Percentiles rank a stretch among this genome's conserved stretches.
These are phyloP conservation scores for Thereva nobilitata DNA, from an alignment of 2,888 invertebrate genomes.

Conservation along the genomic window DNA sequence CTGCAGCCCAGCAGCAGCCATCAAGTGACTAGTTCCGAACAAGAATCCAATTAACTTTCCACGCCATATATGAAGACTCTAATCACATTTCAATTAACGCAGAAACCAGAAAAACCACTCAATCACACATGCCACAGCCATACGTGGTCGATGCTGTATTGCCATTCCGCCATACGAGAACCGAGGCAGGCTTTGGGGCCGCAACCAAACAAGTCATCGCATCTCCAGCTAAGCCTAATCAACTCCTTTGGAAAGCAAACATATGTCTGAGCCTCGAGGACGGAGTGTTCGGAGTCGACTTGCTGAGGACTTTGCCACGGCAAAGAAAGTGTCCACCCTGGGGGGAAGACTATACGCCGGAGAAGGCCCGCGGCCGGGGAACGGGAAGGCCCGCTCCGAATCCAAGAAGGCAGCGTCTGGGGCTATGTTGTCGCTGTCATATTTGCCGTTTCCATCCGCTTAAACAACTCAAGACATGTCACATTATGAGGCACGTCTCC, in stretches of 20 bases:
- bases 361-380: background rate
- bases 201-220: constrained; percentile 25
- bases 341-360: background rate
- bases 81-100: constrained; percentile 39
- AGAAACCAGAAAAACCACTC: constrained; percentile 39
- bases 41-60: constrained; percentile 38
- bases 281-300: constrained; percentile 7
- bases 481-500: constrained; percentile 30
- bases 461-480: constrained; percentile 28
- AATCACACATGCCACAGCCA: constrained; percentile 36
- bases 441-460: constrained; percentile 26
- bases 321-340: background rate
- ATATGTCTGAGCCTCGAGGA: constrained; percentile 19
- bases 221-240: constrained; percentile 34
- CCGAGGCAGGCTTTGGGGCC: constrained; percentile 5
- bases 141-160: constrained; percentile 22
- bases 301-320: background rate
- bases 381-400: background rate
- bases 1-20: background rate
- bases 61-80: constrained; percentile 35
- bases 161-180: background rate
- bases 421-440: constrained; percentile 25
- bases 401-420: constrained; percentile 8
- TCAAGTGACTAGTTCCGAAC: constrained; percentile 32
- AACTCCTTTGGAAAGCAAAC: constrained; percentile 31